Percentiles rank a stretch among this genome's conserved stretches.
Conservation (phyloP, 2,888 invertebrate genomes). For the Dendrolimus houi region DNA sequence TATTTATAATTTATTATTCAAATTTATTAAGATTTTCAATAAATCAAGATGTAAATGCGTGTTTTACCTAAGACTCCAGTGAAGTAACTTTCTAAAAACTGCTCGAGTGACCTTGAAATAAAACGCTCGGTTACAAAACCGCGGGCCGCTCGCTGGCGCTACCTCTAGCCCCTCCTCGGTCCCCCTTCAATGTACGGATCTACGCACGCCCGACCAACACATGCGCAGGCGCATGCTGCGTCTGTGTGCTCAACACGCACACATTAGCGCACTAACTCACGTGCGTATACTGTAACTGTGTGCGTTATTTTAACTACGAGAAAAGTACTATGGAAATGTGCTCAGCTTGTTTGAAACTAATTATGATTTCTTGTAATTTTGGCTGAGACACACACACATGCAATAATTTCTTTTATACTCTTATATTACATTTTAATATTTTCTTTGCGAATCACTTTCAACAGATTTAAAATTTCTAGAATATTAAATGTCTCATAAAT, state of each 20-base stretch:
- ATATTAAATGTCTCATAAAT: no score
- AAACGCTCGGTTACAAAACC: constrained; percentile 72
- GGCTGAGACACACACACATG: no score
- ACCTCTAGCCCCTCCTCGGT: constrained; percentile 43
- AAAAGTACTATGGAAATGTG: neutral
- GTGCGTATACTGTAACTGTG: constrained; percentile 27
- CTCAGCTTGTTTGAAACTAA: neutral
- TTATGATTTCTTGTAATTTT: constrained; percentile 1
- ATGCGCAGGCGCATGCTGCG: constrained; percentile 30
- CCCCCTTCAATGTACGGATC: constrained; percentile 41
- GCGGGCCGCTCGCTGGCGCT: constrained; percentile 63
- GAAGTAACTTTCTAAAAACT: constrained; percentile 76
- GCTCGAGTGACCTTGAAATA: constrained; percentile 74
- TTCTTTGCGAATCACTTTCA: no score
- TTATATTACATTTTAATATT: no score
- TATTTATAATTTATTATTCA: neutral
- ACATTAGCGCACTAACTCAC: constrained; percentile 20
- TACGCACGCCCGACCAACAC: constrained; percentile 47
- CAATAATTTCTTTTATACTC: no score
- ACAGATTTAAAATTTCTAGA: no score
- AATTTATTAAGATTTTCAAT: neutral
- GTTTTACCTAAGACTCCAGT: constrained; percentile 54
- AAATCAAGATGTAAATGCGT: constrained; percentile 26
- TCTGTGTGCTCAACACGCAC: constrained; percentile 32
- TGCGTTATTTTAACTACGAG: constrained; percentile 13